Base-by-base conservation (phyloP, 2,113 vertebrate genomes). In the Phyllostomus discolor region DNA sequence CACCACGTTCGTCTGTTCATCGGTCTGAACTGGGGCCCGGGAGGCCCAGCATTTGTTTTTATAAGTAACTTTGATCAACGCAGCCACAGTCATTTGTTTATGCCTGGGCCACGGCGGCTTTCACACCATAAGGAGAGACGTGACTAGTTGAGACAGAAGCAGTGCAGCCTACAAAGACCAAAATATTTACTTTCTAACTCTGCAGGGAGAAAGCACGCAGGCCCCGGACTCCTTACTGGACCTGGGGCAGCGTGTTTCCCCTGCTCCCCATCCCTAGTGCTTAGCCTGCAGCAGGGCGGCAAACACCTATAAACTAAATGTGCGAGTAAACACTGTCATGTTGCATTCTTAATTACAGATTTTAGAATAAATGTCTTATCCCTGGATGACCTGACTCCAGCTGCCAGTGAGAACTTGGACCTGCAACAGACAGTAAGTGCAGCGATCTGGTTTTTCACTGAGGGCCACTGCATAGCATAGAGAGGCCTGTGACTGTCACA, bases 351-450 rank as follows among this genome's bases (percentile, higher is more conserved):
- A 8, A 46, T 98, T 95, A 73, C 93, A 99, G 99, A 98, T 50
- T 99, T 99, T 96, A 98, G 98, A 92, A 81, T 98, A 31, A 99
- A 99, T 35, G 76, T 99, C 76, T 96, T 99, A 97, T 99, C 98
- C 41, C 96, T 99, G 22, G 99, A 99, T 26, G 99, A 99, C 52
- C 80, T 99, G 88, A 97, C 75, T 16, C 98, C 99, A 41, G 92
- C 88, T 31, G 11, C 83, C 43, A 93, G 76, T 59, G 57, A 97
- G 67, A 50, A 75, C 38, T 91, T 90, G 43, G 96, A 95, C 50
- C 38, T 43, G 96, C 93, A 96, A 83, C 69, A 50, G 87, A 64
- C 95, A 20, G 99, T 99, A 87, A 97, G 98, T 57, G 50, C 12
- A 28, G 33, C 5, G 0, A 26, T 7, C 10, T 48, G 4, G 48